Base-by-base conservation (phyloP, 2,888 invertebrate genomes). In the Luperina testacea region DNA sequence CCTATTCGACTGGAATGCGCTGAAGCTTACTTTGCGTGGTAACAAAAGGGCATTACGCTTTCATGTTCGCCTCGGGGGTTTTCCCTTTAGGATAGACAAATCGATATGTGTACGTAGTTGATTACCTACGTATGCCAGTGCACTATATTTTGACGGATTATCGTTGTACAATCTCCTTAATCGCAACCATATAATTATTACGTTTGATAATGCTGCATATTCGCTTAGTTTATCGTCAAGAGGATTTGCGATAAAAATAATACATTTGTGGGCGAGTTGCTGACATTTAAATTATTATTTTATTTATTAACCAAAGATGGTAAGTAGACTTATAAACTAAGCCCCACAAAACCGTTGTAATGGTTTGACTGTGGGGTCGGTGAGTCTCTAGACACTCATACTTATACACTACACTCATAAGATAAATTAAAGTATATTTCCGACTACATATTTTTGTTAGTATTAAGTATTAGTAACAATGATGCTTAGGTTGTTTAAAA, bases 201-300 rank as follows among this genome's bases (percentile, higher is more conserved):
- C 24, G 57, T 24, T 48, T 61, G 83, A 72, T 64, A 83, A 83
- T 45, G 27, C 20, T 64, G 11, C 32, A 51, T 59, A 42, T 72
- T 32, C 1, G 38, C 27, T 69, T 69, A 64, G 32, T 32, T 57
- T 15, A 42, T 71, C 75, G 17, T 61, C 32, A 78, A 51, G n/a
- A 51, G 72, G 72, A 83, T 83, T 83, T 69, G 27, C 57, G 72
- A 57, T 63, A 45, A 69, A 51, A 67, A 70, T 57, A 17, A 57
- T 51, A 20, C 27, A 65, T 70, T 74, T n/a, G 32, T 24, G 65
- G 24, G 48, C 13, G 57, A n/a, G 8, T 57, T 1, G 8, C 8
- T 68, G 63, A 77, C 72, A 64, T 83, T 78, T 65, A 32, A 32
- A 32, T 32, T 32, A 32, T 32, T 32, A 32, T 32, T 32, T 32